phyloP scores from a whole-genome alignment of 2,113 vertebrate genomes.

The Nanorana parkeri region DNA sequence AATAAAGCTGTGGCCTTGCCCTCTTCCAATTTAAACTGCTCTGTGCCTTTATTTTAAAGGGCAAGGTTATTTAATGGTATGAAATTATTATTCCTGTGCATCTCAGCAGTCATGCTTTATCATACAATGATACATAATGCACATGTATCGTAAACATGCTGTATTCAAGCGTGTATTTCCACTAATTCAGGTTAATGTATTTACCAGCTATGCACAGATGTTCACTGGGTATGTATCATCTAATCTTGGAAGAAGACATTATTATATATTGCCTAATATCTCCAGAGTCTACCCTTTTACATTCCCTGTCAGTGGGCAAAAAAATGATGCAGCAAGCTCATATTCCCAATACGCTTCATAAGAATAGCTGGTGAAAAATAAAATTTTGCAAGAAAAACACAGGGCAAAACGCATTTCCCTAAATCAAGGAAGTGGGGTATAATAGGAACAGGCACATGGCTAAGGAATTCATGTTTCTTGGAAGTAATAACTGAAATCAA shows the following conservation, averaged over 20 bases:
- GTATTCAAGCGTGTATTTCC: background rate
- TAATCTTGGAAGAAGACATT: background rate
- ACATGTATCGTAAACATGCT: background rate
- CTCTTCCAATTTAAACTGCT: too few species aligned
- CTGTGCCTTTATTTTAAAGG: too few species aligned
- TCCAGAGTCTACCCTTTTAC: background rate
- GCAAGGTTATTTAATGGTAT: too few species aligned
- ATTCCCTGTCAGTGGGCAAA: conserved; percentile 15
- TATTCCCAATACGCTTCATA: conserved; percentile 20
- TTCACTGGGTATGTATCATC: background rate
- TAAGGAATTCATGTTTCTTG: conserved; percentile 10
- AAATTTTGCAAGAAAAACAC: background rate
- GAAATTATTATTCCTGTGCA: too few species aligned
- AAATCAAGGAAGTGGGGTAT: background rate
- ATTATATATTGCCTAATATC: conserved; percentile 36
- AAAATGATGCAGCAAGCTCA: conserved; percentile 3
- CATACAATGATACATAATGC: conserved; percentile 60
- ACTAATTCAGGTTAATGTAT: conserved; percentile 14
- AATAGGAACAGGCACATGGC: background rate
- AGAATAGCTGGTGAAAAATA: conserved; percentile 14
- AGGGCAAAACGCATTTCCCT: background rate
- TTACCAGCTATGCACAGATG: background rate
- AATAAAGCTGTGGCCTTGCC: too few species aligned
- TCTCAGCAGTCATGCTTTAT: conserved; percentile 58
- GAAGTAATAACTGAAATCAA: background rate